Conservation (phyloP, 2,113 vertebrate genomes). For the Rhagologus leucostigma region DNA sequence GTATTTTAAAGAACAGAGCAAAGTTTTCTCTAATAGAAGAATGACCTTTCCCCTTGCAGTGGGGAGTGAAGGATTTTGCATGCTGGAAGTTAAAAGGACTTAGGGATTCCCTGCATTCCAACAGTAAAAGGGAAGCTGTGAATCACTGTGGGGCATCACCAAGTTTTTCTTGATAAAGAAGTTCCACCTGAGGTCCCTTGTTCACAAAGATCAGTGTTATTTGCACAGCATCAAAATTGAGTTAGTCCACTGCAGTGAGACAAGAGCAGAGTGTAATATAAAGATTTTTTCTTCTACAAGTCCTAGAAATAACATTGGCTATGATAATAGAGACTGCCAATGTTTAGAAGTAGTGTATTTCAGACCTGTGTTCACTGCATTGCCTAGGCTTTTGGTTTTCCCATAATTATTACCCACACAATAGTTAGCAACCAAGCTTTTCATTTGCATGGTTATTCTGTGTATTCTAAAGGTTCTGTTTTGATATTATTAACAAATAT, state of each 20-base stretch:
- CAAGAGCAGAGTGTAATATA: background rate
- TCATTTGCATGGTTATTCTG: background rate
- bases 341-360: background rate
- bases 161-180: background rate
- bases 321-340: background rate
- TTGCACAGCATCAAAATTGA: constrained; percentile 4
- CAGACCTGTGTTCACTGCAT: background rate
- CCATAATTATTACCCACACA: background rate
- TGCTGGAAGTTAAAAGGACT: background rate
- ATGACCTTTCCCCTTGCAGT: background rate
- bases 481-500: background rate
- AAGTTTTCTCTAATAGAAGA: background rate
- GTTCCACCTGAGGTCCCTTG: background rate
- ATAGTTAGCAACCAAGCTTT: background rate
- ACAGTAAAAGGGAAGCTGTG: background rate
- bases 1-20: background rate
- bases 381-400: background rate
- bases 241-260: background rate
- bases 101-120: background rate
- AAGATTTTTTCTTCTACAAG: background rate
- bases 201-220: background rate
- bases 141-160: background rate
- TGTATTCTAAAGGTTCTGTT: background rate
- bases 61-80: background rate
- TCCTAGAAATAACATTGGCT: background rate